These are phyloP conservation scores for Prietella phreatophila DNA, from an alignment of 2,113 vertebrate species.

Conservation along the genomic window DNA sequence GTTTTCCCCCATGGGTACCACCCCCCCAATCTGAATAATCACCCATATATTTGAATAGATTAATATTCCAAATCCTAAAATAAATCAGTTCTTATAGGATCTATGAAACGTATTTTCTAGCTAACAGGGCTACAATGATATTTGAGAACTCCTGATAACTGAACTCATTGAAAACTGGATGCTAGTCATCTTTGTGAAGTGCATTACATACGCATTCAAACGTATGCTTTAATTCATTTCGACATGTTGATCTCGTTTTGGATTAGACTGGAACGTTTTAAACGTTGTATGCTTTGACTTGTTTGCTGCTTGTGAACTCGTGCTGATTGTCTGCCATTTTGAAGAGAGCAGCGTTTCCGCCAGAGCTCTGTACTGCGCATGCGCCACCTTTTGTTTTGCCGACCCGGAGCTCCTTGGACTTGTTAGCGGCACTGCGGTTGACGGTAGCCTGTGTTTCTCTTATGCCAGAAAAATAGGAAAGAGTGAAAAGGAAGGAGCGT, in stretches of 20 bases:
- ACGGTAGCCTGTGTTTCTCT: slow-evolving; percentile 43
- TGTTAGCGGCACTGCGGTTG: slow-evolving; percentile 75
- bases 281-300: neutral
- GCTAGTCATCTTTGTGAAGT: neutral
- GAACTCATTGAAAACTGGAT: neutral
- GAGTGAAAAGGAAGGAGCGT: slow-evolving; percentile 40
- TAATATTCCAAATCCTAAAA: neutral
- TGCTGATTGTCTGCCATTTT: neutral
- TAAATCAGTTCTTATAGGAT: neutral
- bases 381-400: slow-evolving; percentile 49
- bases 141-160: neutral
- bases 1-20: neutral
- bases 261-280: neutral
- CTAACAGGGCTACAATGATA: neutral
- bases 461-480: slow-evolving; percentile 22
- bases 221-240: neutral
- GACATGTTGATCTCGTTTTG: neutral
- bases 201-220: neutral
- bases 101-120: neutral
- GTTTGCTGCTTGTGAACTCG: neutral
- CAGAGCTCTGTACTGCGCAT: slow-evolving; percentile 3
- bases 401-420: slow-evolving; percentile 73
- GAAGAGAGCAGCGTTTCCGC: neutral
- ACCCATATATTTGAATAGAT: neutral
- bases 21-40: neutral